Evolutionary conservation across 2,888 invertebrate genomes (phyloP), one percentile per base, ranked within the genome.

Genomic region (Polydrusus tereticollis): DNA sequence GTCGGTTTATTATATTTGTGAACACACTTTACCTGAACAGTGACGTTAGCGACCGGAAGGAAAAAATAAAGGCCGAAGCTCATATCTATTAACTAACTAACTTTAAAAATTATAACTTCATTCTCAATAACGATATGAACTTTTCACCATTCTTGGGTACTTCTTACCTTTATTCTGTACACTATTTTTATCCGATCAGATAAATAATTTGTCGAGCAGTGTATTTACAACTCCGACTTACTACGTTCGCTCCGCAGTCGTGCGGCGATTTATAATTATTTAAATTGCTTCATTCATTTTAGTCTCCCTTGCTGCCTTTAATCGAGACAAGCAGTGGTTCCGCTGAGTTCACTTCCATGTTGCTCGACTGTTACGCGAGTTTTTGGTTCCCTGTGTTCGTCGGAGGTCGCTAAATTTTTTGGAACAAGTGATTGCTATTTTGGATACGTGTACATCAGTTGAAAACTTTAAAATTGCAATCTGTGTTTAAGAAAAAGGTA

Each of bases 281-380:
- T 63, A 69, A 52, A 63, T 69, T 45, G 63, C 26, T 63, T 64
- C 69, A 62, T 64, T 63, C 69, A 69, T 38, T 69, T 60, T 63
- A 63, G 69, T 62, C 45, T 55, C 63, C 69, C 63, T 57, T 47
- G 62, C 43, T 26, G 62, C 14, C 29, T 26, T 69, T 57, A 63
- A 63, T 57, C 50, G 69, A 57, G 12, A 63, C 63, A 62, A 63
- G 57, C 60, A 47, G 59, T 57, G 45, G 63, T 63, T 63, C 52
- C 41, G 57, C 26, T 55, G 20, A 38, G 43, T 55, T 43, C 45
- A 43, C 33, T 47, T 63, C 63, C 45, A 63, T 63, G 58, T 45
- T 57, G 38, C 33, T 63, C 45, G 69, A 57, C 14, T 36, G 58
- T 69, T 69, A 43, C 57, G 57, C 55, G 62, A 36, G 38, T 59